Evolutionary conservation across 1,140 invertebrate species (phyloP).

Genomic region (Drosophila suzukii): DNA sequence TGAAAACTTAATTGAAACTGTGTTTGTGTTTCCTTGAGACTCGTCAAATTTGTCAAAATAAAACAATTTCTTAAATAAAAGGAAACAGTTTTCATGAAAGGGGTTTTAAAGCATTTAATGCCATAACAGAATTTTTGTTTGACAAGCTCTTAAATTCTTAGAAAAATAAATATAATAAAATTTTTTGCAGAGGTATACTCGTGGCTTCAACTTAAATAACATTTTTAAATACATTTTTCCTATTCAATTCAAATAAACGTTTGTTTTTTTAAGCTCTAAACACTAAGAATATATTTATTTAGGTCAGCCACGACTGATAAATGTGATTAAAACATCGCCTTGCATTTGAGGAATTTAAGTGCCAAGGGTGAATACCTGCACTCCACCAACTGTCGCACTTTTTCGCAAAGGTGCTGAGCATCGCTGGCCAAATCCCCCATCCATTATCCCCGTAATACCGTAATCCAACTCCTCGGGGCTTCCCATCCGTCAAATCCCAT

Average conservation of each 20-base stretch:
- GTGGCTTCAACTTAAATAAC: too few species aligned
- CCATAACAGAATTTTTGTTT: not conserved
- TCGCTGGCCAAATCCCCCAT: not conserved
- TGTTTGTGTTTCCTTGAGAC: not conserved
- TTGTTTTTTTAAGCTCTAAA: too few species aligned
- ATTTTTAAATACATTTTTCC: too few species aligned
- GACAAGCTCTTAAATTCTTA: too few species aligned
- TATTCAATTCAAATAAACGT: not conserved
- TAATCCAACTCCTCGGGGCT: conserved; percentile 35
- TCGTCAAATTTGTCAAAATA: not conserved
- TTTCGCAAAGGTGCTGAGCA: conserved; percentile 5
- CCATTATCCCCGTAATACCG: conserved; percentile 33
- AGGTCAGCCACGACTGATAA: not conserved
- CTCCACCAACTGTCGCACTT: not conserved
- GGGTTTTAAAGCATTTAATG: not conserved
- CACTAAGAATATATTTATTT: not conserved
- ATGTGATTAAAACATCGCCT: not conserved
- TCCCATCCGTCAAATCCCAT: conserved; percentile 25
- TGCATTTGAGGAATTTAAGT: not conserved
- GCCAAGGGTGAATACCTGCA: not conserved
- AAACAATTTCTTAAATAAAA: not conserved
- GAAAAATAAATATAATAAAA: too few species aligned
- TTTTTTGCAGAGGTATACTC: too few species aligned
- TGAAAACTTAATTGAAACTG: not conserved
- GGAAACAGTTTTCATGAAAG: not conserved